These are phyloP conservation scores for Denticeps clupeoides DNA, from an alignment of 2,797 vertebrate genomes.

Conservation along the genomic window DNA sequence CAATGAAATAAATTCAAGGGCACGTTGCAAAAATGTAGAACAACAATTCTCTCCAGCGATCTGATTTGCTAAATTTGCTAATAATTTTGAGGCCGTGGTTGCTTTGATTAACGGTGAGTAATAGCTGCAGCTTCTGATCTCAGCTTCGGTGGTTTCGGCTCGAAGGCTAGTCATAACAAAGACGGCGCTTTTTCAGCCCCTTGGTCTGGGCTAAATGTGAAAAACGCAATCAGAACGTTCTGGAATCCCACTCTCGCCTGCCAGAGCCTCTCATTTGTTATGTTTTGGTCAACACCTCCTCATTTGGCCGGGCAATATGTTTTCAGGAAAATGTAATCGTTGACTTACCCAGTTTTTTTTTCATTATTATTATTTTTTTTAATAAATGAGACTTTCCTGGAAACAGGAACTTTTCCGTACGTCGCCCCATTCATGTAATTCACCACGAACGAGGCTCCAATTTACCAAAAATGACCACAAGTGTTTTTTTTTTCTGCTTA, in stretches of 20 bases:
- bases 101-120: background rate
- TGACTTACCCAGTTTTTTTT: background rate
- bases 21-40: too few relatives aligned
- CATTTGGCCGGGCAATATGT: slow-evolving; percentile 10
- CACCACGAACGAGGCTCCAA: too few relatives aligned
- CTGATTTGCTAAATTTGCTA: too few relatives aligned
- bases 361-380: too few relatives aligned
- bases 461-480: too few relatives aligned
- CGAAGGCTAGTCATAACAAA: slow-evolving; percentile 1
- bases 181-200: background rate
- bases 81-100: background rate
- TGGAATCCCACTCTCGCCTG: slow-evolving; percentile 59
- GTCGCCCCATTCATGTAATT: slow-evolving; percentile 12
- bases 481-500: slow-evolving; percentile 13
- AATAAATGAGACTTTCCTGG: slow-evolving; percentile 9
- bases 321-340: slow-evolving; percentile 9
- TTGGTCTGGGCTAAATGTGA: slow-evolving; percentile 17
- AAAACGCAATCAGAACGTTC: slow-evolving; percentile 8
- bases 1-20: too few relatives aligned
- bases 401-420: slow-evolving; percentile 8
- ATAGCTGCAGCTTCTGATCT: background rate
- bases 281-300: slow-evolving; percentile 17
- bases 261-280: slow-evolving; percentile 68
- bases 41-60: too few relatives aligned
- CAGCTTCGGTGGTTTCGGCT: background rate